Conservation (phyloP, 2,113 vertebrate species). For the Rattus norvegicus region GRCr8 NC_086026.1:37917501-37918000, state of each 20-base stretch:
- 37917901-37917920: constrained; percentile 78
- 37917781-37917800: constrained; percentile 62
- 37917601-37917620: neutral
- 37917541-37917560: neutral
- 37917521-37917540: neutral
- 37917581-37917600: neutral
- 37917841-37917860: constrained; percentile 76
- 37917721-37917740: constrained; percentile 8
- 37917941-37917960: constrained; percentile 66
- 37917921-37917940: constrained; percentile 72
- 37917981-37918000: constrained; percentile 62
- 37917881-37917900: constrained; percentile 74
- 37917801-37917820: constrained; percentile 29
- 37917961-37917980: constrained; percentile 65
- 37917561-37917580: neutral
- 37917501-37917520: neutral
- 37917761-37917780: constrained; percentile 54
- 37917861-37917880: constrained; percentile 67
- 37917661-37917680: neutral
- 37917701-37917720: neutral
- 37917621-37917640: neutral
- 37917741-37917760: neutral
- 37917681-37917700: neutral
- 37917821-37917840: constrained; percentile 68
- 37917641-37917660: constrained; percentile 16